These are phyloP conservation scores for Hylia prasina DNA, from an alignment of 2,113 vertebrate species.

Conservation along the genomic window DNA sequence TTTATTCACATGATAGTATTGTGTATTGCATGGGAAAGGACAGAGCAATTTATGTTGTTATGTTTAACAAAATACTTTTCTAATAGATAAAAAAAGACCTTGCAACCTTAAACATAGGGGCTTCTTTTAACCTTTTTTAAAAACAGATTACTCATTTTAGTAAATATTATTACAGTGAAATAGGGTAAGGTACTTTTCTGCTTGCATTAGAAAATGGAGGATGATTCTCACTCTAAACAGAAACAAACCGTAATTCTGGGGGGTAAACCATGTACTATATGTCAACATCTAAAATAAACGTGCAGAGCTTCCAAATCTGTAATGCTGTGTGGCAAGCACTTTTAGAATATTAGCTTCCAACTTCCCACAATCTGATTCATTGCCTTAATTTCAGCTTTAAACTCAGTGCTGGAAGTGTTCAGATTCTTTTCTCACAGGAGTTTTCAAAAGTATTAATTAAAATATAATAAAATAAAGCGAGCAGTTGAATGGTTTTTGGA, in stretches of 20 bases:
- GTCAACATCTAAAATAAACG: background rate
- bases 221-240: background rate
- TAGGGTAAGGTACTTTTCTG: background rate
- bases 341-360: background rate
- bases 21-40: background rate
- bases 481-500: background rate
- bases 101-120: background rate
- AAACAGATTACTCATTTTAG: background rate
- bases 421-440: background rate
- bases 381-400: conserved; percentile 34
- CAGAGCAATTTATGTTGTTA: background rate
- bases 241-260: background rate
- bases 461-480: conserved; percentile 26
- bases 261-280: rapidly evolving
- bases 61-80: background rate
- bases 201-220: background rate
- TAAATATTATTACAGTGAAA: background rate
- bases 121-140: background rate
- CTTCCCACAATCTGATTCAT: background rate
- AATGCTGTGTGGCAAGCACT: background rate
- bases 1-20: background rate
- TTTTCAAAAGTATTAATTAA: conserved; percentile 56
- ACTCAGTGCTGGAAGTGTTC: background rate
- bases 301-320: background rate
- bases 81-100: background rate